Evolutionary conservation across 2,113 vertebrate species (phyloP), one percentile per base, ranked within the genome.

Genomic region (Actinemys pallida): DNA sequence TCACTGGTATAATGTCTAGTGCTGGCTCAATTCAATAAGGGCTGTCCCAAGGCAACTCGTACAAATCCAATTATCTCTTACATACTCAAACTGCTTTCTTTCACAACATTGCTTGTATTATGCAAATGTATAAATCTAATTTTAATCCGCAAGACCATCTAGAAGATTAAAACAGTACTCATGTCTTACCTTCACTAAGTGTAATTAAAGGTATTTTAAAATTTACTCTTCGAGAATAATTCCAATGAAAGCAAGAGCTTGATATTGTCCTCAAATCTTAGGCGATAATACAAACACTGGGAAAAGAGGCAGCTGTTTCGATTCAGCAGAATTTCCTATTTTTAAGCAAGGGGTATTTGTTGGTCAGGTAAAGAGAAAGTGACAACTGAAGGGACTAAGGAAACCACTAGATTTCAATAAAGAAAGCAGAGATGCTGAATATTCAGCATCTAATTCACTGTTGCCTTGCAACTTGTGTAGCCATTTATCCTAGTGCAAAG

Each of bases 51-150:
- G 94, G 96, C 90, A 92, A 97, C 88, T 83, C 39, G 45, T 93
- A 93, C 95, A 95, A 97, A 98, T 95, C 97, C 97, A 98, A 97
- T 98, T 96, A 97, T 96, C 96, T 97, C 96, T 94, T 94, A 84
- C 84, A 91, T 84, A 91, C 95, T 92, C 89, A 47, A 84, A 95
- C 88, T 92, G 95, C 96, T 97, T 96, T 93, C 96, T 97, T 97
- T 97, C 96, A 98, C 91, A 97, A 97, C 97, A 94, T 97, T 97
- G 97, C 96, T 98, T 98, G 98, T 98, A 98, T 98, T 98, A 98
- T 98, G 98, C 98, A 98, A 98, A 98, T 98, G 86, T 31, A 86
- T 88, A 97, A 95, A 97, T 98, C 95, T 97, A 96, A 97, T 98
- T 98, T 98, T 98, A 98, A 98, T 98, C 96, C 1, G 0, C 79